Percentiles rank a stretch among this genome's conserved stretches.
Conservation (phyloP, 2,113 vertebrate genomes). For the Pterocles burchelli region DNA sequence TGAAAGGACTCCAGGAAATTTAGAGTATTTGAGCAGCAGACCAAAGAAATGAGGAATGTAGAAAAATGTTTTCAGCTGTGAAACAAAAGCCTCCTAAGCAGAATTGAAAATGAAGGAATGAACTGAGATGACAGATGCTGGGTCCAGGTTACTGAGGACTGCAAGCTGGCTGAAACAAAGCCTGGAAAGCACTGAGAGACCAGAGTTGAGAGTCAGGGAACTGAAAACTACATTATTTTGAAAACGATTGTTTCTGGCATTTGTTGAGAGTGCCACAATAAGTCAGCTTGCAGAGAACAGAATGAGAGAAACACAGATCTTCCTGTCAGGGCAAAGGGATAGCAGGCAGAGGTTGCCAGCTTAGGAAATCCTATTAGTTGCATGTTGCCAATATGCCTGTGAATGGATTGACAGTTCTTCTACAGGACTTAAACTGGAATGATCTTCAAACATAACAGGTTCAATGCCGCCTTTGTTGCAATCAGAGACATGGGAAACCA, state of each 20-base stretch:
- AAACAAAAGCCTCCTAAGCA: background rate
- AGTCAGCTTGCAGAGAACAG: background rate
- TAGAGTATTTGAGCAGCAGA: background rate
- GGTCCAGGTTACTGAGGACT: background rate
- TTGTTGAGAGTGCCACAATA: background rate
- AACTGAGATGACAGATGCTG: background rate
- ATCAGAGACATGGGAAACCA: background rate
- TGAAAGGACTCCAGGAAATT: background rate
- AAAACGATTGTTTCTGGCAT: background rate
- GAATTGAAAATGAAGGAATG: background rate
- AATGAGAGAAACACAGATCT: background rate
- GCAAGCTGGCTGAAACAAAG: background rate
- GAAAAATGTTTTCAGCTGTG: background rate
- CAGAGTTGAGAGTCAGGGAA: background rate
- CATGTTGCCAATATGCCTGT: accelerated
- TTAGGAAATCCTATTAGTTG: background rate
- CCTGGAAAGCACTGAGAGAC: background rate
- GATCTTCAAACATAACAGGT: background rate
- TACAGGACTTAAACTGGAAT: background rate
- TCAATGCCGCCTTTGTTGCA: background rate
- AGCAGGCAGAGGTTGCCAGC: background rate
- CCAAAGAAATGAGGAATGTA: background rate
- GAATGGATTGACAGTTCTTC: background rate
- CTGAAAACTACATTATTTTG: background rate
- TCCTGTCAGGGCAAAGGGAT: background rate